Percentiles rank a stretch among this genome's conserved stretches.
These are phyloP conservation scores for Oophaga pumilio DNA, from an alignment of 2,113 vertebrate genomes.

Conservation along the genomic window DNA sequence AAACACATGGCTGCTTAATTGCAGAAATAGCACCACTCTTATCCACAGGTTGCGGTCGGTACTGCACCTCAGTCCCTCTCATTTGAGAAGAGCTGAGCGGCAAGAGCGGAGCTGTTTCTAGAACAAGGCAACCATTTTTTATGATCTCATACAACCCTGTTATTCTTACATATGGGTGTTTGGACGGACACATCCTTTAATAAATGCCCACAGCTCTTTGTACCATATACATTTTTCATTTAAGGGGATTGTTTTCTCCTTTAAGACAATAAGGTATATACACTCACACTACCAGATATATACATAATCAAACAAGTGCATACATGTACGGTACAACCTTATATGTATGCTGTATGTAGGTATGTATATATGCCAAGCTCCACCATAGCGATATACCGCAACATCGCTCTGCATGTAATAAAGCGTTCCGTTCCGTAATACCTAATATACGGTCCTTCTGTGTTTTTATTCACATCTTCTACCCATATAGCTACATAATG, in stretches of 20 bases:
- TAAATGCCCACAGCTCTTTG: neutral
- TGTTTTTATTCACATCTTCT: conserved; percentile 99
- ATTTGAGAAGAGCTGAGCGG: neutral
- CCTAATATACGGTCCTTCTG: conserved; percentile 97
- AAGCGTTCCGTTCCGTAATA: conserved; percentile 87
- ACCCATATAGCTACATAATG: conserved; percentile 99
- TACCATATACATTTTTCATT: neutral
- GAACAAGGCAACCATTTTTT: neutral
- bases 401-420: conserved; percentile 72
- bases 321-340: neutral
- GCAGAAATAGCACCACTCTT: neutral
- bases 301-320: neutral
- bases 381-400: conserved; percentile 72
- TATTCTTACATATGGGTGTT: neutral
- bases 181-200: neutral
- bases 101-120: neutral
- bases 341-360: conserved; percentile 30
- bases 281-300: conserved; percentile 30
- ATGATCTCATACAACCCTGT: neutral
- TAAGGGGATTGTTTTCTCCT: conserved; percentile 39
- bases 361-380: conserved; percentile 60
- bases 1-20: neutral
- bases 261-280: conserved; percentile 17
- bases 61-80: neutral
- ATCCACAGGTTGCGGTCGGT: neutral